Evolutionary conservation across 2,113 vertebrate genomes (phyloP), one percentile per base, ranked within the genome.

Genomic region (Microcebus jonahi): DNA sequence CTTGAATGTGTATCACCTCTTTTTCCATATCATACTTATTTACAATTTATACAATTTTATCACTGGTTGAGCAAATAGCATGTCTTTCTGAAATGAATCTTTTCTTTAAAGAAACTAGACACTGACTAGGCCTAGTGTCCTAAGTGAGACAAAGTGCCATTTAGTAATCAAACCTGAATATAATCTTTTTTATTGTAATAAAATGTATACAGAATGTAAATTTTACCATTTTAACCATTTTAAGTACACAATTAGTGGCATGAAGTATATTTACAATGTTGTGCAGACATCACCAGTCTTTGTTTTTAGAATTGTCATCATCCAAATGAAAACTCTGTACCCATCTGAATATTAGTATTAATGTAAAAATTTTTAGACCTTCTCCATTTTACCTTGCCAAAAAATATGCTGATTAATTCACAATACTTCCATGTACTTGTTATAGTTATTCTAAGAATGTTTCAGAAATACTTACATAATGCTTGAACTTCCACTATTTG

Each of bases 381-480:
- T 88, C 59, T 25, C 67, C 5, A 55, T 61, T 73, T 48, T 42
- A 65, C 6, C 17, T 73, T 77, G 25, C 21, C 53, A 59, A 71
- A 81, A 95, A 71, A 55, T 39, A 3, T 55, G n/a, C 17, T 70
- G n/a, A 77, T 85, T 88, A 73, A 76, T 65, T 96, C 94, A 77
- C 1, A 45, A 71, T 90, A 71, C 18, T 79, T 90, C 13, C 50
- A 83, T 71, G 70, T 91, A 73, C 39, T 42, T 92, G 13, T 85
- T 82, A 53, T 48, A 71, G 6, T 15, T 96, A 9, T 89, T 83
- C 34, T 96, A 63, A 93, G 39, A 70, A 80, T 65, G 6, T 67
- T 88, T 93, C 61, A 83, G 63, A 84, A 90, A 59, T 80, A 76
- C 4, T 76, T 90, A 57, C 6, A 90, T 18, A 91, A 61, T 89